Conservation (phyloP, 2,797 vertebrate genomes). For the Pseudomugil gertrudae region DNA sequence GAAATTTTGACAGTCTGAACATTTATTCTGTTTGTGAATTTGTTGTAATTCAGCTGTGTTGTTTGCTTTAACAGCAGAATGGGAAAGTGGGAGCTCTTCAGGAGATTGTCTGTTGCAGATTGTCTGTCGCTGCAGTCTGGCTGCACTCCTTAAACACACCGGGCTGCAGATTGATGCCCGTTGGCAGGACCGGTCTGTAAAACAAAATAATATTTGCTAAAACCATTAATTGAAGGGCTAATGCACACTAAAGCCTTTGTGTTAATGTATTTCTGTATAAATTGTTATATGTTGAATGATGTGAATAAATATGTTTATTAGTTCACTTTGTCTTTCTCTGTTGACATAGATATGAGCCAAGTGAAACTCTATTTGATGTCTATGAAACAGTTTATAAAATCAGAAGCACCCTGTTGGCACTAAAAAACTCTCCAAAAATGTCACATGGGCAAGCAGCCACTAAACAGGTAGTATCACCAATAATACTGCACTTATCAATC, state of each 20-base stretch:
- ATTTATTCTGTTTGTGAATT: conserved; percentile 20
- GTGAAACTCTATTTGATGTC: conserved; percentile 80
- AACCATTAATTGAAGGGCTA: conserved; percentile 2
- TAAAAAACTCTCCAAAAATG: conserved; percentile 76
- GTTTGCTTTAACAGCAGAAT: conserved; percentile 73
- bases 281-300: background rate
- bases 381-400: conserved; percentile 85
- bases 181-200: conserved; percentile 80
- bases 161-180: conserved; percentile 81
- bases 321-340: conserved; percentile 23
- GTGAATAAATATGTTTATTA: background rate
- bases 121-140: conserved; percentile 83
- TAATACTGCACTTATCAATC: background rate
- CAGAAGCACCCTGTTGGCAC: conserved; percentile 78
- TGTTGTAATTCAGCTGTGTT: conserved; percentile 29
- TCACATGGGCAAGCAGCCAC: conserved; percentile 63
- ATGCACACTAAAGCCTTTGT: background rate
- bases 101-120: conserved; percentile 81
- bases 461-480: conserved; percentile 76
- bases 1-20: background rate
- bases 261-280: background rate
- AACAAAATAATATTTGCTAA: background rate
- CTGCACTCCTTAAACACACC: conserved; percentile 84
- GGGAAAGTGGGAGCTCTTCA: conserved; percentile 76
- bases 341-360: conserved; percentile 80